Base-by-base conservation (phyloP, 30 jellyfish, hydroid and myxozoan genomes). In the Aurelia sp. region DNA sequence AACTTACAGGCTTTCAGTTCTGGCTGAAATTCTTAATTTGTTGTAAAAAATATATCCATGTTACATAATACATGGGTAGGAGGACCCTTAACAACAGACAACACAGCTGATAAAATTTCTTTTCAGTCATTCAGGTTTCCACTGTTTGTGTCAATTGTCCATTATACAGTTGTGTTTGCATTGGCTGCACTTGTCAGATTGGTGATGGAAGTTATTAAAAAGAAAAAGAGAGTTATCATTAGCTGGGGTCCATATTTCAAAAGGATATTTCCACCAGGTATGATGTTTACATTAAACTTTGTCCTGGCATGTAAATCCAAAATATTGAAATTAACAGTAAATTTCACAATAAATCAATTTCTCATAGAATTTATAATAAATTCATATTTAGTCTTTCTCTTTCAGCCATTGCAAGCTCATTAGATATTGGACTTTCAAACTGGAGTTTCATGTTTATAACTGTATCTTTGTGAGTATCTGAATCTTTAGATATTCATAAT, bases 371-470 rank as follows among this genome's bases (percentile, higher is more conserved):
- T 59, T 13, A 6, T 13, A 59, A 2, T 13, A 30, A 18, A 13
- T 59, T 30, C 1, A 59, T 59, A 4, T 9, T 15, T 59, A 1
- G 0, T 12, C 0, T 0, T 67, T 67, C 51, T 67, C 51, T 73
- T 82, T 18, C 59, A 94, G 99, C 99, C 2, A 74, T 89, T 8
- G 91, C 97, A 82, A 96, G 96, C 40, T 94, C 99, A 4, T 75
- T 94, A 53, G 99, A 94, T 67, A 94, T 94, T 63, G 99, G 99
- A 17, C 70, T 94, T 15, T 94, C 99, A 59, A 94, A 94, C 76
- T 94, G 99, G 99, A 94, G 99, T 58, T 90, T 94, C 62, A 94
- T 94, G 99, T 76, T 94, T 18, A 94, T 97, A 59, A 94, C 99
- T 59, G 97, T 94, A 20, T 84, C 99, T 13, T 72, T 94, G 99